These are phyloP conservation scores for Alaudala cheleensis DNA, from an alignment of 2,113 vertebrate genomes.

Conservation along the genomic window DNA sequence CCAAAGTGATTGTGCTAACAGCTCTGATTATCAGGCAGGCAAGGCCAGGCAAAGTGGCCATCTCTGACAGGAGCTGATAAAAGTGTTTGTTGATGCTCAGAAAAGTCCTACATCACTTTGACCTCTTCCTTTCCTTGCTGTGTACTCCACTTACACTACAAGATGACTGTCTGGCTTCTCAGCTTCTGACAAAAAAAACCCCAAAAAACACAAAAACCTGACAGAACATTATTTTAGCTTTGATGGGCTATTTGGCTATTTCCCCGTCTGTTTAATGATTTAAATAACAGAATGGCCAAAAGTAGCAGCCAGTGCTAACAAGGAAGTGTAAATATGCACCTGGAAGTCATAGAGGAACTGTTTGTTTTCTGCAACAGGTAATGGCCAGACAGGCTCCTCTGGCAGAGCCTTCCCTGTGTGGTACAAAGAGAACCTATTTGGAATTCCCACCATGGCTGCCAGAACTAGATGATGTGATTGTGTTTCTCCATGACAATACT, in stretches of 20 bases:
- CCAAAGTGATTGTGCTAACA: neutral
- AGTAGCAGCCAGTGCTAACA: neutral
- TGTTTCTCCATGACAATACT: neutral
- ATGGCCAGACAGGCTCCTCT: neutral
- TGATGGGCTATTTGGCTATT: neutral
- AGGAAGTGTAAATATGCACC: neutral
- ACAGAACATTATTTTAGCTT: neutral
- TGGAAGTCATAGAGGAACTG: neutral
- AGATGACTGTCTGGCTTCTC: neutral
- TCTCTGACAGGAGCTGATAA: neutral
- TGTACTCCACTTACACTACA: neutral
- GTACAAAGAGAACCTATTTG: neutral
- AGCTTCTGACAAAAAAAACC: neutral
- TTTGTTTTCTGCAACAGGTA: neutral
- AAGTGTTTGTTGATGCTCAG: neutral
- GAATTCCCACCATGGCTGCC: neutral
- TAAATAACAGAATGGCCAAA: neutral
- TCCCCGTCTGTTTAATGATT: neutral
- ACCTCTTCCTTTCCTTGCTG: neutral
- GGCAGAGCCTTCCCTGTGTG: neutral
- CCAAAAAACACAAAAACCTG: neutral
- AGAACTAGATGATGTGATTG: neutral
- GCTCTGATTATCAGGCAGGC: neutral
- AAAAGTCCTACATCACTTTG: neutral
- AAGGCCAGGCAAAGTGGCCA: fast-evolving